Percentiles rank a stretch among this genome's conserved stretches.
Conservation (phyloP, 2,888 invertebrate genomes). For the Megaustenia siamemsis region DNA sequence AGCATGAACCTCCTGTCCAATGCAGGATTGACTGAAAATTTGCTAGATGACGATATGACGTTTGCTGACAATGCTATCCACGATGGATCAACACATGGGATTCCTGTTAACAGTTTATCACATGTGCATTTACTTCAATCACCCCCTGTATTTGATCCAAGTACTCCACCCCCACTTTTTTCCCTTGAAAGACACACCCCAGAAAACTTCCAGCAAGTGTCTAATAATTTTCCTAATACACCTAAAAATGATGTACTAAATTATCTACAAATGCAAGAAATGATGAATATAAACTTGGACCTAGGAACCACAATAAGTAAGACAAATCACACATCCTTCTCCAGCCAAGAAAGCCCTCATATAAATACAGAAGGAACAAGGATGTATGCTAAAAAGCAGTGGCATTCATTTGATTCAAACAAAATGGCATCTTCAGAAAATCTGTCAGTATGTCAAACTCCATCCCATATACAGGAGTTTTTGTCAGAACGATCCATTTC, state of each 20-base stretch:
- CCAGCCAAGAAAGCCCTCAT: background rate
- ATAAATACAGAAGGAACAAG: slow-evolving; percentile 63
- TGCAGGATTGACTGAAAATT: background rate
- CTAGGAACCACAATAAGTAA: slow-evolving; percentile 41
- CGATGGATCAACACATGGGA: background rate
- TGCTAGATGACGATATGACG: background rate
- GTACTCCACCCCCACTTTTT: slow-evolving; percentile 28
- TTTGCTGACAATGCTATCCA: background rate
- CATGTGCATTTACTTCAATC: background rate
- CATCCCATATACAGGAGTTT: background rate
- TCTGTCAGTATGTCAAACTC: background rate
- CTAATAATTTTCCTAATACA: slow-evolving; percentile 55
- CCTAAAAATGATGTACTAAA: slow-evolving; percentile 44
- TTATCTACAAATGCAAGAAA: slow-evolving; percentile 56
- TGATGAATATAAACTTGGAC: slow-evolving; percentile 38
- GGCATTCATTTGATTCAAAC: slow-evolving; percentile 56
- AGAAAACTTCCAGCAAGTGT: slow-evolving; percentile 9
- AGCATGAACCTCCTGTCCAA: background rate
- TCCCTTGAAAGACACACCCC: background rate
- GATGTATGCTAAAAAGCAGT: slow-evolving; percentile 66
- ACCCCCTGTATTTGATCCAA: slow-evolving; percentile 40
- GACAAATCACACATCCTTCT: background rate
- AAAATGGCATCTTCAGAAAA: background rate
- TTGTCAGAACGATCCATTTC: slow-evolving; percentile 12
- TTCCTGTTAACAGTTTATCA: background rate